Base-by-base conservation (phyloP, 2,888 invertebrate species). In the Calameuta idolon region DNA sequence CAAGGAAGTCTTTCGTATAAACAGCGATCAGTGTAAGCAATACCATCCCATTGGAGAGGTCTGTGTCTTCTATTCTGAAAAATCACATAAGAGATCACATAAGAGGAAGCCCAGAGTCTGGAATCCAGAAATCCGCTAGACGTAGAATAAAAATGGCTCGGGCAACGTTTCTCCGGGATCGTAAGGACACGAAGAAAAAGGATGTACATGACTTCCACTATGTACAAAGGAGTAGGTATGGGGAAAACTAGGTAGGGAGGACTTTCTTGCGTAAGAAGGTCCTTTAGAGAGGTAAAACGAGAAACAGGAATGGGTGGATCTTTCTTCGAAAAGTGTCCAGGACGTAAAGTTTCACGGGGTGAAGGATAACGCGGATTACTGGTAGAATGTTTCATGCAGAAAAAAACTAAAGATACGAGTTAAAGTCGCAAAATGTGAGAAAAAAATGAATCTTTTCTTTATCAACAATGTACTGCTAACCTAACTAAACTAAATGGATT, bases 351-450 rank as follows among this genome's bases (percentile, higher is more conserved):
- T 76, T 73, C 69, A 79, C 74, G 77, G 77, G 77, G 33, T 34
- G 74, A 69, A 74, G 55, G 40, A 78, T 76, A 71, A 78, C 74
- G 69, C 33, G 74, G 55, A 30, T 74, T 71, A 35, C 79, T 33
- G 55, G 74, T 55, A 69, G 76, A 74, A 76, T 73, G 75, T 69
- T 79, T 75, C 75, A 75, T 79, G 73, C 74, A 79, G 76, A 77
- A 69, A 71, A 69, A 55, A 55, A 37, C 30, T 33, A 69, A 75
- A 35, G 40, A 78, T 55, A 76, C 79, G 77, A 77, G 35, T 23
- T 23, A 23, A 55, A 23, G 55, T 23, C 15, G 55, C 9, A 55
- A 11, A 55, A 75, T 1, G 33, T 40, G 30, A 23, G 55, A 9
- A 55, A 55, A 55, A 55, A 15, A 55, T 23, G 23, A 55, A 23